A percentile compares a stretch with the other conserved stretches of the same genome.
These are phyloP conservation scores for Lepilemur ruficaudatus DNA, from an alignment of 2,797 vertebrate species.

Conservation along the genomic window DNA sequence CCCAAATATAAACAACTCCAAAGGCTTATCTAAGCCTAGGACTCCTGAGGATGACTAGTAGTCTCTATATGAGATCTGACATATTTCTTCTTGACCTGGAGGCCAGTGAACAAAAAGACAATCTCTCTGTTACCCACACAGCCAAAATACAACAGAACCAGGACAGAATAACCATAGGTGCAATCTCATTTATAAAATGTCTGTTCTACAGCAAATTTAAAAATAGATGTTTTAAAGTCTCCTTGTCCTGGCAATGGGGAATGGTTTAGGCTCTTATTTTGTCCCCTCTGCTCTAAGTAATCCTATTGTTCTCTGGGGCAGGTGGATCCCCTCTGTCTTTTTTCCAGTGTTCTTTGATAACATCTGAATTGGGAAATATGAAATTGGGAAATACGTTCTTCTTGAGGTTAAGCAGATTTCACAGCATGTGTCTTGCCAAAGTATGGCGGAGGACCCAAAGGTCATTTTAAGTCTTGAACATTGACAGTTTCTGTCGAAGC, in stretches of 20 bases:
- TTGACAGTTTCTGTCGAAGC: neutral
- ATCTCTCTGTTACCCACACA: neutral
- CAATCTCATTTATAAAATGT: neutral
- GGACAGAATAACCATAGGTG: neutral
- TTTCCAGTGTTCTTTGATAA: neutral
- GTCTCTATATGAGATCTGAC: neutral
- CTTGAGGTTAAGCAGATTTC: neutral
- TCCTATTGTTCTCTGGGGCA: neutral
- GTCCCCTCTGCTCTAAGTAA: neutral
- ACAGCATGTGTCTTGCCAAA: neutral
- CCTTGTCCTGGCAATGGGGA: neutral
- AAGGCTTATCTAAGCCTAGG: neutral
- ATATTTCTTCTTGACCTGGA: neutral
- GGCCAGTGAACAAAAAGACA: neutral
- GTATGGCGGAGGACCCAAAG: neutral
- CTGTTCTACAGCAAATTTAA: neutral
- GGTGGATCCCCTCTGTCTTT: neutral
- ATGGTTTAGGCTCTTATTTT: neutral
- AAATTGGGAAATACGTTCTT: neutral
- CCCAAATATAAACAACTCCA: neutral
- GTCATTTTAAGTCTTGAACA: neutral
- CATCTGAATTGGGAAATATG: neutral
- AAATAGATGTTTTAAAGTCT: neutral
- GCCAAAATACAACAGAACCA: neutral
- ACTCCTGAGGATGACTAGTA: neutral